Conservation (phyloP, 2,113 vertebrate species). For the Chaenogobius annularis region DNA sequence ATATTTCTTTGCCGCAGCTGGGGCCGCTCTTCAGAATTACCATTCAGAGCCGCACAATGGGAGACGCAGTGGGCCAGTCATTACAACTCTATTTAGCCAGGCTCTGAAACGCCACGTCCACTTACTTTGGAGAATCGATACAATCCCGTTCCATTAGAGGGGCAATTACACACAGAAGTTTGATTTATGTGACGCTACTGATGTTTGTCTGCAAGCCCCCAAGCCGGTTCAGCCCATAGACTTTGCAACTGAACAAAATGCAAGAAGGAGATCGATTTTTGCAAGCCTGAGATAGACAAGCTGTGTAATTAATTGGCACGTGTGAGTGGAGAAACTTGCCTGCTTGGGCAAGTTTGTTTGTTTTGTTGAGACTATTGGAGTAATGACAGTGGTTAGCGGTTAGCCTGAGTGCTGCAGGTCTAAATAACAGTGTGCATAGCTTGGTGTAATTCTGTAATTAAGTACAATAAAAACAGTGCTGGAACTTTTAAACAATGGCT, state of each 20-base stretch:
- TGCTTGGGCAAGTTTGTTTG: conserved; percentile 10
- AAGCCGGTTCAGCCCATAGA: not conserved
- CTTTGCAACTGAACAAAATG: conserved; percentile 3
- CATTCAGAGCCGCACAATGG: conserved; percentile 21
- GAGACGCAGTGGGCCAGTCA: conserved; percentile 26
- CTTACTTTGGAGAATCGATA: conserved; percentile 55
- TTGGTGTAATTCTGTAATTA: conserved; percentile 1
- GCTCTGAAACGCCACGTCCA: conserved; percentile 39
- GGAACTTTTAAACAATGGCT: not conserved
- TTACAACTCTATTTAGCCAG: conserved; percentile 43
- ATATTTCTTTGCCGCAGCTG: conserved; percentile 18
- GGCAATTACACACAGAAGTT: conserved; percentile 37
- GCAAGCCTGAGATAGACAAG: not conserved
- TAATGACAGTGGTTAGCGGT: conserved; percentile 31
- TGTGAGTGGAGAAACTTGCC: conserved; percentile 8
- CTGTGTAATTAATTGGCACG: conserved; percentile 28
- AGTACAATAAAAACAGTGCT: not conserved
- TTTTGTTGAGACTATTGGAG: not conserved
- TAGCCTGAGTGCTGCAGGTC: conserved; percentile 28
- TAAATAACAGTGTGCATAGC: conserved; percentile 15
- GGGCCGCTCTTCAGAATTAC: conserved; percentile 13
- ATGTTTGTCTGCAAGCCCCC: conserved; percentile 23
- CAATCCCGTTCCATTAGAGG: conserved; percentile 41
- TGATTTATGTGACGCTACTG: conserved; percentile 40
- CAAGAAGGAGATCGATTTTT: conserved; percentile 23